Percentiles rank a stretch among this genome's conserved stretches.
phyloP scores from a whole-genome alignment of 1,140 invertebrate species.

The Platorchestia sp. region DNA sequence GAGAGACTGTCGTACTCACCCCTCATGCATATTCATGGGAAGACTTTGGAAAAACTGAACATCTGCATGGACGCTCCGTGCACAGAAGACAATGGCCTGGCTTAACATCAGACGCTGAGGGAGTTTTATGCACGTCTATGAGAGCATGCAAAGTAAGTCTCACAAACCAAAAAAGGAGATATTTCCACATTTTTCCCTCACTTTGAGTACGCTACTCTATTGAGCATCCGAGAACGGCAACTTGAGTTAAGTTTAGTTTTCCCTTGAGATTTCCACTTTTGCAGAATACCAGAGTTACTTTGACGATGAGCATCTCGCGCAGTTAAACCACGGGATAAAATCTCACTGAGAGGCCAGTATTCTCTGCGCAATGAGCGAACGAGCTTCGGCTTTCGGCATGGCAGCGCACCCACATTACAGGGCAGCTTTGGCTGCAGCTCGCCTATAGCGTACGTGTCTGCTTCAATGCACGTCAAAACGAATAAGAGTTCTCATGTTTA shows the following conservation, averaged over 20 bases:
- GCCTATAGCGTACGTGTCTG: background rate
- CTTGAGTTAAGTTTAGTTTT: background rate
- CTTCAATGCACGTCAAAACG: background rate
- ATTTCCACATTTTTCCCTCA: background rate
- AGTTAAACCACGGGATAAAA: background rate
- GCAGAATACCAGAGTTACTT: background rate
- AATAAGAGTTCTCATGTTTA: background rate
- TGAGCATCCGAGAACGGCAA: background rate
- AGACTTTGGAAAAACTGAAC: background rate
- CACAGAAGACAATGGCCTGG: background rate
- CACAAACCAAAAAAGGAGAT: background rate
- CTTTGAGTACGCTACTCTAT: background rate
- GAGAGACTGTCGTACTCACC: background rate
- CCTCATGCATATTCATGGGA: background rate
- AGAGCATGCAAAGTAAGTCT: background rate
- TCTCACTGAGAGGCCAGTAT: background rate
- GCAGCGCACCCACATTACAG: background rate
- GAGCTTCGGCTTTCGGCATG: too few relatives aligned
- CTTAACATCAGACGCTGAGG: background rate
- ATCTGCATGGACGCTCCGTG: background rate
- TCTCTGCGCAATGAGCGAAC: background rate
- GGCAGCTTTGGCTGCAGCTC: background rate
- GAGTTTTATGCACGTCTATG: background rate
- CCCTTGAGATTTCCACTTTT: background rate
- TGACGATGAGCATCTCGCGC: background rate